Evolutionary conservation across 2,113 vertebrate species (phyloP), one percentile per base, ranked within the genome.

Genomic region (Dendropsophus ebraccatus): DNA sequence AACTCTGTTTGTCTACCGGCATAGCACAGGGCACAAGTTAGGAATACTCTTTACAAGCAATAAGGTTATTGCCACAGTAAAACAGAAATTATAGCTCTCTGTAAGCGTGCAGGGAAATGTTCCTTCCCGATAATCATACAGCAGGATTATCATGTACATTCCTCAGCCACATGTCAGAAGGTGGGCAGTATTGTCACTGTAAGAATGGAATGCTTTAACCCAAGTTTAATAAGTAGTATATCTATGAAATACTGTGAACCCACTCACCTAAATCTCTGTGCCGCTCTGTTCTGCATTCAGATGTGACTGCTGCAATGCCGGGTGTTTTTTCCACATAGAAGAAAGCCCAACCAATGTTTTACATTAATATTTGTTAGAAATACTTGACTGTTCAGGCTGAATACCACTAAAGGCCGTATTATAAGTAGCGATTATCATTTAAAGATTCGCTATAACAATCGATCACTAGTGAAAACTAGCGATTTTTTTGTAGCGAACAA

Each of bases 61-160:
- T 70, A 52, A 54, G 45, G 45, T 82, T 82, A 82, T 82, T 50
- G 35, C 47, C 65, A 82, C 28, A 35, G 65, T 52, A 82, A 82
- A 69, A 49, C 41, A 50, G 80, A 41, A 65, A 69, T 82, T 49
- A 82, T 50, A 67, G 80, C 62, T 28, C n/a, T 69, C 19, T 5
- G 30, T 65, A 82, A 30, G 60, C 41, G 30, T 69, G 77, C 60
- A 82, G 80, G 80, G 19, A 50, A 82, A 82, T 82, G 62, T 67
- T 69, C 62, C 49, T 50, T 82, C n/a, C 56, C 19, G 41, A 82
- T 82, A 82, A 50, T 82, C 58, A 82, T 67, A 69, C 4, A 21
- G 41, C 17, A 28, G 37, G 80, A 82, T 69, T 67, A 82, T 69
- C 58, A 50, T 82, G 23, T 30, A 65, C 25, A 82, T 82, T 69